A percentile compares a stretch with the other conserved stretches of the same genome.
These are phyloP conservation scores for Autographa gamma DNA, from an alignment of 2,888 invertebrate genomes.

Conservation along the genomic window DNA sequence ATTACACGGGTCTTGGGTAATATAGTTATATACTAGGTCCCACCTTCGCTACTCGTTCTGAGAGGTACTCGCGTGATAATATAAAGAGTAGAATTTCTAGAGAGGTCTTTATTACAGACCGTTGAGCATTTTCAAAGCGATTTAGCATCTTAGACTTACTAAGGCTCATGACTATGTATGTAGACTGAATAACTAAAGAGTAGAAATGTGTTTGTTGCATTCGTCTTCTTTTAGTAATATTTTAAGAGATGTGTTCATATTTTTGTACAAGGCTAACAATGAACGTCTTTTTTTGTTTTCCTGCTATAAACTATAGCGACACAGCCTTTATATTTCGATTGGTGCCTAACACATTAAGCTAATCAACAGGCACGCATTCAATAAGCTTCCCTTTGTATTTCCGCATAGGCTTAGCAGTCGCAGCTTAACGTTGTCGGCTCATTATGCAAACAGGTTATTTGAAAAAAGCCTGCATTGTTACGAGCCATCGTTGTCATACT, in stretches of 20 bases:
- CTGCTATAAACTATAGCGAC: too few species aligned
- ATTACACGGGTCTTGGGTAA: neutral
- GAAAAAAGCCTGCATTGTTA: slow-evolving; percentile 2
- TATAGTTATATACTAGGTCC: neutral
- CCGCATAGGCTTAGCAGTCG: neutral
- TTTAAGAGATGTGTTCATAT: slow-evolving; percentile 45
- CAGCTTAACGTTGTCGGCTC: neutral
- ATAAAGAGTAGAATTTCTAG: slow-evolving; percentile 38
- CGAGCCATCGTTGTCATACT: neutral
- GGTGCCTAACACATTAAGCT: neutral
- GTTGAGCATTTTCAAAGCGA: slow-evolving; percentile 55
- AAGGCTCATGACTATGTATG: slow-evolving; percentile 53
- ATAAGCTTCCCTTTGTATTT: neutral
- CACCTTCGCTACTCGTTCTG: neutral
- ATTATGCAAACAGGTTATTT: slow-evolving; percentile 4
- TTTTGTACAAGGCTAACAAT: neutral
- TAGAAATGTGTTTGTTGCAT: slow-evolving; percentile 16
- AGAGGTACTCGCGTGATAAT: neutral
- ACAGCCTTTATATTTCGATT: too few species aligned
- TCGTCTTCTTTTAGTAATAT: slow-evolving; percentile 18
- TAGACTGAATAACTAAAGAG: slow-evolving; percentile 18
- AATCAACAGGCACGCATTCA: neutral
- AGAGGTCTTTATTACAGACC: slow-evolving; percentile 49
- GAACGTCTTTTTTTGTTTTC: neutral
- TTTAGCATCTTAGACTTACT: slow-evolving; percentile 41